Percentiles rank a stretch among this genome's conserved stretches.
phyloP scores from a whole-genome alignment of 1,140 invertebrate species.

The Meloidogyne chitwoodi region DNA sequence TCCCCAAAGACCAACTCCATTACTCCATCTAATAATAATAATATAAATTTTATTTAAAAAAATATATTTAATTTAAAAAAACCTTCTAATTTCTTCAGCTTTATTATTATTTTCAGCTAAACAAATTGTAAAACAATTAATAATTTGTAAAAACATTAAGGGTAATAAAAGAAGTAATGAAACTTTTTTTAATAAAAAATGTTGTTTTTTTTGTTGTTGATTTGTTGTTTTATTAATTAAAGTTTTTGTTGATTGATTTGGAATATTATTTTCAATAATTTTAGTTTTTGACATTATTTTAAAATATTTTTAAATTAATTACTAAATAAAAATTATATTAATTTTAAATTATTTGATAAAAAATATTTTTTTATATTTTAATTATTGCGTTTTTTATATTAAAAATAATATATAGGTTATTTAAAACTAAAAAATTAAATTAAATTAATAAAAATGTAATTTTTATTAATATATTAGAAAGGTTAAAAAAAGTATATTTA shows the following conservation, averaged over 20 bases:
- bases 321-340: not conserved
- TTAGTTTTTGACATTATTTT: not conserved
- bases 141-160: not conserved
- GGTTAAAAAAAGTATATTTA: too few species aligned
- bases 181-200: not conserved
- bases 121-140: not conserved
- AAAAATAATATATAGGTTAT: too few species aligned
- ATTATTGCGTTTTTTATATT: too few species aligned
- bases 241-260: not conserved
- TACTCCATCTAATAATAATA: slow-evolving; percentile 24
- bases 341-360: not conserved
- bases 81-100: not conserved
- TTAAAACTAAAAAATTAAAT: too few species aligned
- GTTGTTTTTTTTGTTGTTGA: not conserved
- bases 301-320: not conserved
- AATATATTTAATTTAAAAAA: not conserved
- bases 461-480: too few species aligned
- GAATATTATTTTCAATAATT: not conserved
- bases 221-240: not conserved
- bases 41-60: not conserved
- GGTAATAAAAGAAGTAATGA: not conserved
- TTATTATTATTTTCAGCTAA: not conserved
- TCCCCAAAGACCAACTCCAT: slow-evolving; percentile 39
- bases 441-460: too few species aligned
- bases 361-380: too few species aligned